Conservation (phyloP, 2,113 vertebrate genomes). For the Microcebus tavaratra region DNA sequence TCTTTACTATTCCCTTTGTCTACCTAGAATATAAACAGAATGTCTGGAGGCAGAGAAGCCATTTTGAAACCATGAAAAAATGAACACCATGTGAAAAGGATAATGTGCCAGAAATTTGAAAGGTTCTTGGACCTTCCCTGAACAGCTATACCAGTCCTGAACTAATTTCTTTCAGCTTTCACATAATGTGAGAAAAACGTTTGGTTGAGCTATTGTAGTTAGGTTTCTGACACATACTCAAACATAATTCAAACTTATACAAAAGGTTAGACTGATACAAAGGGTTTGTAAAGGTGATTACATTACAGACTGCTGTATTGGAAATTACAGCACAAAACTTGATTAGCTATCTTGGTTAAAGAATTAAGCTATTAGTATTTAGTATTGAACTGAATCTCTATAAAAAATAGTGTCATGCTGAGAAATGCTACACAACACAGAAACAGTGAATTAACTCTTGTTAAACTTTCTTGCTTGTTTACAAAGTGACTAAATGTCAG, state of each 20-base stretch:
- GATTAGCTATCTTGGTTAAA: background rate
- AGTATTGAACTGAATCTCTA: background rate
- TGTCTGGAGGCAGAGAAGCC: background rate
- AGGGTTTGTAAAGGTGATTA: background rate
- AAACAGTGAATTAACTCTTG: background rate
- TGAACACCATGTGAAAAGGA: background rate
- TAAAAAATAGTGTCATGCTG: background rate
- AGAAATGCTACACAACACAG: background rate
- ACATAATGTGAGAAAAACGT: constrained; percentile 22
- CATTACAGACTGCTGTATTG: background rate
- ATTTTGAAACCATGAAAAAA: constrained; percentile 1
- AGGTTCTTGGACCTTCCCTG: background rate
- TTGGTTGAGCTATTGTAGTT: background rate
- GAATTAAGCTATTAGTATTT: background rate
- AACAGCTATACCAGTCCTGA: background rate
- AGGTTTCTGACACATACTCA: background rate
- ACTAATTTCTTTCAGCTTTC: background rate
- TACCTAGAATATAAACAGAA: background rate
- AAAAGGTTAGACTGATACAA: background rate
- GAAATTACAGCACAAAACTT: background rate
- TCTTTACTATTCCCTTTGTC: background rate
- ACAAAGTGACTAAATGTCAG: background rate
- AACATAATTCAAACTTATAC: constrained; percentile 14
- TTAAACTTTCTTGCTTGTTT: background rate
- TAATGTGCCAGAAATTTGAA: background rate